Evolutionary conservation across 2,888 invertebrate species (phyloP).

Genomic region (Stenotaenia linearis): DNA sequence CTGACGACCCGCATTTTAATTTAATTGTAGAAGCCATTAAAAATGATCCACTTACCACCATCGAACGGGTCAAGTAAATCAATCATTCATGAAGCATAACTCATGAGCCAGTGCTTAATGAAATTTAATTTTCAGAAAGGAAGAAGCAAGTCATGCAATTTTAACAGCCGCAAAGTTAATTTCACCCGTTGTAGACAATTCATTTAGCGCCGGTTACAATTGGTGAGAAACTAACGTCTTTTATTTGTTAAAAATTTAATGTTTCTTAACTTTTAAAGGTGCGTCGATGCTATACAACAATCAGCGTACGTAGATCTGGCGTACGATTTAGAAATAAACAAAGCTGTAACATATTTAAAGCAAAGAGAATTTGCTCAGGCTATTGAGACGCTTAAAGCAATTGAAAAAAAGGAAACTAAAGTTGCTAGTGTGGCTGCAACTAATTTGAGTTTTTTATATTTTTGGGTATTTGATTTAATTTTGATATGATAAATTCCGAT

Average conservation of each 20-base stretch:
- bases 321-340: slow-evolving; percentile 83
- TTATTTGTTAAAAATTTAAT: not conserved
- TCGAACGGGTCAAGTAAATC: slow-evolving; percentile 58
- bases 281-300: slow-evolving; percentile 57
- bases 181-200: slow-evolving; percentile 68
- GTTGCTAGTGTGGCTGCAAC: slow-evolving; percentile 77
- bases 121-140: slow-evolving; percentile 50
- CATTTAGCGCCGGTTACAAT: slow-evolving; percentile 53
- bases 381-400: slow-evolving; percentile 74
- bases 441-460: slow-evolving; percentile 78
- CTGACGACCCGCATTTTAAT: slow-evolving; percentile 48
- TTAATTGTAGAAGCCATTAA: slow-evolving; percentile 67
- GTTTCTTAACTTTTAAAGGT: not conserved
- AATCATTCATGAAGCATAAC: not conserved
- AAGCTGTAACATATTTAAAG: slow-evolving; percentile 76
- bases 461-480: slow-evolving; percentile 56
- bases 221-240: slow-evolving; percentile 49
- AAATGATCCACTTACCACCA: slow-evolving; percentile 66
- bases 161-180: slow-evolving; percentile 83
- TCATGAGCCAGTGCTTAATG: not conserved
- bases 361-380: slow-evolving; percentile 74
- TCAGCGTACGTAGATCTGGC: slow-evolving; percentile 78
- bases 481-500: not conserved
- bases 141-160: slow-evolving; percentile 73
- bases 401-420: slow-evolving; percentile 77